Base-by-base conservation (phyloP, 2,113 vertebrate species). In the Oreochromis niloticus region DNA sequence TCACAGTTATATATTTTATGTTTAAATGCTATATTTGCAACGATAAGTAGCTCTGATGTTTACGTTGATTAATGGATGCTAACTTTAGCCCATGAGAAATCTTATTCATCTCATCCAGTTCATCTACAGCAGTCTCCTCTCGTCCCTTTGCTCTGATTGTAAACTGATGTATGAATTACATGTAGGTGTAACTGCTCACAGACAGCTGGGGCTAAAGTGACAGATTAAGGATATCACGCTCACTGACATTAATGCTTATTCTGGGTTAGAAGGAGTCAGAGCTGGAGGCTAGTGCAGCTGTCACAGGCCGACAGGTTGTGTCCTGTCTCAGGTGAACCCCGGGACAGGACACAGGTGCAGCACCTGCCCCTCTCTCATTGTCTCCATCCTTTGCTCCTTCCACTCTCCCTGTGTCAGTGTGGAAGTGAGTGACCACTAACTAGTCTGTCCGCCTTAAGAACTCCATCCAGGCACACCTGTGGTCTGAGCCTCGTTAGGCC, bases 21-120 rank as follows among this genome's bases (percentile, higher is more conserved):
- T 46, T 27, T 71, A 0, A 17, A 46, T 73, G n/a, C 8, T 73
- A 16, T 4, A 0, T 4, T 73, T 73, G 13, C 22, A 16, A 2
- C 3, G 22, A 27, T 16, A 46, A 16, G 19, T n/a, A 52, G 4
- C 50, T 52, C 3, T 52, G 39, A 43, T 10, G 3, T 16, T 71
- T 10, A 43, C 4, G 7, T 8, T 43, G 36, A 9, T 22, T 39
- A 39, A 12, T n/a, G 17, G 32, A 66, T 39, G 61, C 63, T 41
- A 8, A 34, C 32, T 48, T 3, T 16, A 48, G 6, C 16, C 46
- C 46, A 3, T 7, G 14, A 17, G 3, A 16, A 50, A 7, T 50
- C 46, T 50, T 50, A 7, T 17, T 50, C 6, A 6, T 48, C 46
- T 50, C 46, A 6, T 3, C 46, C 6, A 4, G 46, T 7, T 48